Evolutionary conservation across 2,888 invertebrate genomes (phyloP).

Genomic region (Machimus atricapillus): DNA sequence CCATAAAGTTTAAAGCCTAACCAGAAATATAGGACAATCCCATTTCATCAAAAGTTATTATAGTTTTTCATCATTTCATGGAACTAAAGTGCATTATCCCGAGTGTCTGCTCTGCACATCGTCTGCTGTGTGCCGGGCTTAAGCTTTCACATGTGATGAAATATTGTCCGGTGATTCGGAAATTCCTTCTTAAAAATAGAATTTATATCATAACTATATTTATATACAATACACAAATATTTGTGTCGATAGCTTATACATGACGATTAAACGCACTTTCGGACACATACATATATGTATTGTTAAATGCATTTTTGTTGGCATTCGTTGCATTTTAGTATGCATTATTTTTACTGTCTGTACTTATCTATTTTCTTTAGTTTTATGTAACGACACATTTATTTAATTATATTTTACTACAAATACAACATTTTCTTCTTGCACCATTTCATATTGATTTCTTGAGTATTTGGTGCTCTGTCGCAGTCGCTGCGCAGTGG

Average conservation of each 20-base stretch:
- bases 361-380: not conserved
- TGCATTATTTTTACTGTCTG: not conserved
- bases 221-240: not conserved
- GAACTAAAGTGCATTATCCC: not conserved
- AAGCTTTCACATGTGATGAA: not conserved
- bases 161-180: not conserved
- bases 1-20: not conserved
- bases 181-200: constrained; percentile 2
- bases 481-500: not conserved
- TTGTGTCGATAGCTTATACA: not conserved
- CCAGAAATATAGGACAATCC: not conserved
- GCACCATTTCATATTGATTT: not conserved
- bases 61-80: not conserved
- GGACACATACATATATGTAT: no score
- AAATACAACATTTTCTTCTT: not conserved
- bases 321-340: not conserved
- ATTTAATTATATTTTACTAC: not conserved
- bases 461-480: not conserved
- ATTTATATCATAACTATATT: not conserved
- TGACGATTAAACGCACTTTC: not conserved
- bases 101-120: not conserved
- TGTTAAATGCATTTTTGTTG: not conserved
- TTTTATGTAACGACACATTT: not conserved
- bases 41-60: not conserved
- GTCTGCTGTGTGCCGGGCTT: not conserved